Base-by-base conservation (phyloP, 64 coral and sea anemone species). In the Exaiptasia diaphana region DNA sequence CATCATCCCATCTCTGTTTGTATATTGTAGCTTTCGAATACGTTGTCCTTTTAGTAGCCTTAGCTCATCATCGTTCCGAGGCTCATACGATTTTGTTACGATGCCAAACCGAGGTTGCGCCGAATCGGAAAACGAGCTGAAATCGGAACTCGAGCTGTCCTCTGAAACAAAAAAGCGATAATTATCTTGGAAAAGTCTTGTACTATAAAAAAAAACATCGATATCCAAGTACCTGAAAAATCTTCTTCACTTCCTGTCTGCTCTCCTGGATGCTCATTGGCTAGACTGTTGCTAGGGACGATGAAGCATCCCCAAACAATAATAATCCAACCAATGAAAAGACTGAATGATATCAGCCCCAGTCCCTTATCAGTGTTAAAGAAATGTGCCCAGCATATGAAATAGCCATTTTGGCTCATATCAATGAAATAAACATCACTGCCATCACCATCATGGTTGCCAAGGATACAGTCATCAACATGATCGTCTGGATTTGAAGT, bases 391-490 rank as follows among this genome's bases (percentile, higher is more conserved):
- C n/a, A n/a, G n/a, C n/a, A n/a, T n/a, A n/a, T n/a, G n/a, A n/a
- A n/a, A n/a, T n/a, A n/a, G n/a, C n/a, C n/a, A n/a, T n/a, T n/a
- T n/a, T n/a, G n/a, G n/a, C n/a, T n/a, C n/a, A n/a, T n/a, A n/a
- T n/a, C n/a, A n/a, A n/a, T n/a, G n/a, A n/a, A n/a, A n/a, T n/a
- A n/a, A n/a, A n/a, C n/a, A n/a, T n/a, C n/a, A n/a, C n/a, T n/a
- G n/a, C n/a, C n/a, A n/a, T n/a, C n/a, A n/a, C n/a, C 48, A 27
- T 50, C 15, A 50, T 25, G 13, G 7, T 38, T 55, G 1, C 26
- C 79, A 71, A 91, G 88, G 94, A 97, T 97, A 97, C 94, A 53
- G 79, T 64, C 25, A 85, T 56, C 41, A 92, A 29, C 14, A 92
- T 49, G 32, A 71, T 75, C 62, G 74, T 77, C 48, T 92, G 89